Evolutionary conservation across 2,888 invertebrate genomes (phyloP), one percentile per base, ranked within the genome.

Genomic region (Ceramica pisi): DNA sequence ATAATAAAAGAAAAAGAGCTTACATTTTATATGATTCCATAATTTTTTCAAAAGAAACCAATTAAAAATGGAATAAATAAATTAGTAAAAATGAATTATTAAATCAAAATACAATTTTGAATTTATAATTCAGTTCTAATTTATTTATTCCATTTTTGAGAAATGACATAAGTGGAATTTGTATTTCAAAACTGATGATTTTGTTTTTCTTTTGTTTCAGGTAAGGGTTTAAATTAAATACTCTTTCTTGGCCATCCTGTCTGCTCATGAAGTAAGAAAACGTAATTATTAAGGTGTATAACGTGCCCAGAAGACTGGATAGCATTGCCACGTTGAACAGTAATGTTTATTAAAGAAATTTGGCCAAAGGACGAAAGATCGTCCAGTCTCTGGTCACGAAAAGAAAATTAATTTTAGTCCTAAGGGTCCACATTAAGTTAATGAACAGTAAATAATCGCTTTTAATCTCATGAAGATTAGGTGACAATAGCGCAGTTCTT

Each of bases 161-260:
- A n/a, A n/a, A n/a, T 12, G 2, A 38, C 1, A 12, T 10, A 1
- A 12, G 12, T 41, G 4, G 3, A 35, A 10, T 51, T 12, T 10
- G 0, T 35, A 9, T 23, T 44, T 9, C 21, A 57, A 26, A 19
- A 48, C 19, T 31, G 8, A 12, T 19, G 16, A 23, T n/a, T n/a
- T 19, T 31, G 0, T 57, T 75, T 55, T 69, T 35, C 1, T 67
- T 75, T 51, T 76, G 6, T 44, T 72, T 21, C 69, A 69, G 57
- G 62, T 57, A 70, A 70, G 62, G 8, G 57, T 57, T 68, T 26
- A 2, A 46, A 62, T 59, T 35, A 8, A 51, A 31, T 46, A 41
- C 1, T 0, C 2, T 23, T 51, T 44, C 60, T 23, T 14, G 35
- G n/a, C 5, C 5, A 5, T 26, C 19, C 21, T 38, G 26, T 38